Evolutionary conservation across 1,140 invertebrate genomes (phyloP).

Genomic region (Danaus plexippus): DNA sequence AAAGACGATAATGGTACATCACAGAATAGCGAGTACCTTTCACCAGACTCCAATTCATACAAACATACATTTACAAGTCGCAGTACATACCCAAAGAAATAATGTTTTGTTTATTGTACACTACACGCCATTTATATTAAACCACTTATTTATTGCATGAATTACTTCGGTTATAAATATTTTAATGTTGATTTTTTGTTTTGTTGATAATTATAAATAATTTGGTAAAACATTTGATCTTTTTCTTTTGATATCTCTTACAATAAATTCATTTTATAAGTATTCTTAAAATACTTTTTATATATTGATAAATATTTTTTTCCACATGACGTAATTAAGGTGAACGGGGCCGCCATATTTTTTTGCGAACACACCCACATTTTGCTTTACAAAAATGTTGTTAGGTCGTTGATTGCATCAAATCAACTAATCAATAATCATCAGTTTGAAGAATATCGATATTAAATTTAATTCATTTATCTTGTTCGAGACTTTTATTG

Average conservation of each 20-base stretch:
- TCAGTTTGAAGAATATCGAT: no score
- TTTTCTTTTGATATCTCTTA: no score
- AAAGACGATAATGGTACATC: slow-evolving; percentile 46
- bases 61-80: slow-evolving; percentile 28
- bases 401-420: slow-evolving; percentile 1
- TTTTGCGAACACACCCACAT: not conserved
- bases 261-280: no score
- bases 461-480: no score
- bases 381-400: slow-evolving; percentile 7
- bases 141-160: slow-evolving; percentile 13
- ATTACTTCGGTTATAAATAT: slow-evolving; percentile 2
- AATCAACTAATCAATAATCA: not conserved
- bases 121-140: slow-evolving; percentile 9
- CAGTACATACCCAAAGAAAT: slow-evolving; percentile 16
- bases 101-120: not conserved
- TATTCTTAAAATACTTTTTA: no score
- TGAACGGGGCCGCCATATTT: no score
- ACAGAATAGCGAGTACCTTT: slow-evolving; percentile 43
- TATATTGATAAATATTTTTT: no score
- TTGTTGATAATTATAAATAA: no score
- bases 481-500: no score
- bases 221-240: no score
- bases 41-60: slow-evolving; percentile 37
- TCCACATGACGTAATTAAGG: no score
- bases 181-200: slow-evolving; percentile 6